phyloP scores from a whole-genome alignment of 2,888 invertebrate genomes.

The Eupithecia pulchellata region DNA sequence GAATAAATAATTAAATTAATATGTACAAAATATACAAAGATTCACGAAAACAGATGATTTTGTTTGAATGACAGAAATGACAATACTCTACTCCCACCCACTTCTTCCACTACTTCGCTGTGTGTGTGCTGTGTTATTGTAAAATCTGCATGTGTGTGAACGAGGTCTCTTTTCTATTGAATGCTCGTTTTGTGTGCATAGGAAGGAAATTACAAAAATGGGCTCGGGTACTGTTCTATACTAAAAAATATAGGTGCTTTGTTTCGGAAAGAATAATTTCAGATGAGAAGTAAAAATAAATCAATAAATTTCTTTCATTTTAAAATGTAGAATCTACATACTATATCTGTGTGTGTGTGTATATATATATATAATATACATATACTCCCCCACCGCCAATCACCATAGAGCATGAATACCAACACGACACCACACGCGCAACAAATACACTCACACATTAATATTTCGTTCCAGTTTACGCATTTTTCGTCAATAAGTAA shows the following conservation, averaged over 20 bases:
- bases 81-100: conserved; percentile 47
- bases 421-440: background rate
- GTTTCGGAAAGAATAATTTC: background rate
- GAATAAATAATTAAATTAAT: conserved; percentile 71
- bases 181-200: background rate
- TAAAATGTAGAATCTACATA: background rate
- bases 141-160: conserved; percentile 22
- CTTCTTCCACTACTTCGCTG: conserved; percentile 50
- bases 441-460: background rate
- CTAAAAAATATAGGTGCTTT: too few relatives aligned
- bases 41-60: conserved; percentile 81
- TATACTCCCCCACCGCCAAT: too few relatives aligned
- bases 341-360: too few relatives aligned
- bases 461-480: background rate
- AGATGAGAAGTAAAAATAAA: background rate
- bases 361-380: too few relatives aligned
- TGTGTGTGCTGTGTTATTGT: conserved; percentile 1
- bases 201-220: too few relatives aligned
- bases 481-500: background rate
- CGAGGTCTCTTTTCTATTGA: background rate
- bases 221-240: background rate
- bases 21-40: conserved; percentile 79
- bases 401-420: background rate
- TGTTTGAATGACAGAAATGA: conserved; percentile 55
- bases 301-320: background rate